Evolutionary conservation across 2,888 invertebrate genomes (phyloP).

Genomic region (Eristalis arbustorum): DNA sequence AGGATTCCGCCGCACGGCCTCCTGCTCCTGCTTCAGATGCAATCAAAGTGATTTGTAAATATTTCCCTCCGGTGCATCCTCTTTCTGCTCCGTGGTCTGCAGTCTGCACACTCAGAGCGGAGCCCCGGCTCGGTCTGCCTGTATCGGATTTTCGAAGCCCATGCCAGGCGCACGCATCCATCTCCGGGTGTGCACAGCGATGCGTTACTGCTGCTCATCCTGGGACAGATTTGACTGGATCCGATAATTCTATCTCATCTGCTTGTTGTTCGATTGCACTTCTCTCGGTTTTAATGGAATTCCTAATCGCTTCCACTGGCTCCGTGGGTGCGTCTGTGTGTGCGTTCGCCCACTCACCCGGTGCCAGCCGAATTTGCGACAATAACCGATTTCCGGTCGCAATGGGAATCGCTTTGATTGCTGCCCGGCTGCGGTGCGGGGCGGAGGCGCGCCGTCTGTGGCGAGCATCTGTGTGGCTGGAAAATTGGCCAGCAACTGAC

Average conservation of each 20-base stretch:
- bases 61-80: constrained; percentile 31
- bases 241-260: constrained; percentile 60
- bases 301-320: constrained; percentile 27
- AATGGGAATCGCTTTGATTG: constrained; percentile 17
- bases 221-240: constrained; percentile 39
- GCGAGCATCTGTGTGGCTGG: constrained; percentile 6
- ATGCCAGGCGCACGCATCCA: constrained; percentile 34
- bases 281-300: constrained; percentile 54
- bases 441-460: neutral
- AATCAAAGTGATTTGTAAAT: constrained; percentile 66
- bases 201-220: constrained; percentile 17
- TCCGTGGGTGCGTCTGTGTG: neutral
- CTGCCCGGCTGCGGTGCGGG: neutral
- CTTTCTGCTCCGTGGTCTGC: constrained; percentile 25
- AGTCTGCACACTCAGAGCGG: neutral
- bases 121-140: constrained; percentile 25
- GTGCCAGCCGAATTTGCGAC: constrained; percentile 18
- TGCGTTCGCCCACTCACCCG: neutral
- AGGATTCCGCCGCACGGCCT: neutral
- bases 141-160: constrained; percentile 56
- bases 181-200: constrained; percentile 3
- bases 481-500: constrained; percentile 13
- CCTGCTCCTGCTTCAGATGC: constrained; percentile 12
- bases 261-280: constrained; percentile 55
- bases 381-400: constrained; percentile 53